Conservation (phyloP, 2,113 vertebrate species). For the Scartelaos histophorus region DNA sequence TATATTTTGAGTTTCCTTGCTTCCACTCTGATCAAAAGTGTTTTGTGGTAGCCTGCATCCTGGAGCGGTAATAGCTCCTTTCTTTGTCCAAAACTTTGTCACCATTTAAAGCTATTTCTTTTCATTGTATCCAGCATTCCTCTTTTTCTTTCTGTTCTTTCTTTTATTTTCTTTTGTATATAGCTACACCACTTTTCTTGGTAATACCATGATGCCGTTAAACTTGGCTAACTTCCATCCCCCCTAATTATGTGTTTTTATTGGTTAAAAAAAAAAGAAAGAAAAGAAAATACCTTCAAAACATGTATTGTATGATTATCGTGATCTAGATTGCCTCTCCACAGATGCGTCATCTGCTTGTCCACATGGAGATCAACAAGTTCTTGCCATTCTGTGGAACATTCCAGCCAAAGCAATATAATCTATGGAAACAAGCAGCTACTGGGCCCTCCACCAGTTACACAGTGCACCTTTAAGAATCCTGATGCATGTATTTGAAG, state of each 20-base stretch:
- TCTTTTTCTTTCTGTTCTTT: neutral
- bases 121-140: neutral
- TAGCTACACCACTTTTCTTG: neutral
- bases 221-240: too few species aligned
- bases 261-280: too few species aligned
- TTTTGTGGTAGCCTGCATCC: constrained; percentile 45
- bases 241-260: too few species aligned
- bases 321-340: too few species aligned
- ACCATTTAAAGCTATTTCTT: constrained; percentile 31
- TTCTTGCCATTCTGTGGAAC: neutral
- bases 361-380: too few species aligned
- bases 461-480: neutral
- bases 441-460: neutral
- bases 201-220: neutral
- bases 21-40: constrained; percentile 33
- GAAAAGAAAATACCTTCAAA: too few species aligned
- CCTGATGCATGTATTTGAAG: neutral
- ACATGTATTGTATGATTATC: too few species aligned
- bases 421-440: neutral
- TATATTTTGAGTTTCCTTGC: constrained; percentile 38
- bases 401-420: neutral
- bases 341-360: too few species aligned
- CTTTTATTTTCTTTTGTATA: neutral
- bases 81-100: constrained; percentile 40
- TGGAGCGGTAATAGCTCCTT: constrained; percentile 34